Base-by-base conservation (phyloP, 2,888 invertebrate genomes). In the Chesias legatella region DNA sequence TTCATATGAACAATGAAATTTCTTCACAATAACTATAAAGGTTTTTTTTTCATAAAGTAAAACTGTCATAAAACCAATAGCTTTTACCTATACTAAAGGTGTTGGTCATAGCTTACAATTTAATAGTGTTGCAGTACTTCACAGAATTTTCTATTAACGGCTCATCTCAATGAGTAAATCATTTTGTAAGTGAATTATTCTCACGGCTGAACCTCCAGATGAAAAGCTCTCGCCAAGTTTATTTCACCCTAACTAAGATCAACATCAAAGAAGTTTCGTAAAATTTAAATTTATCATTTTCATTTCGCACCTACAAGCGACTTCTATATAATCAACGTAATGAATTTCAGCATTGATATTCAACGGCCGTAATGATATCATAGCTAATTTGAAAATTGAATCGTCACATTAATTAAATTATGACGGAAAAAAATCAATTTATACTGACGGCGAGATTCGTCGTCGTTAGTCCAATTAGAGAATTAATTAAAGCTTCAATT, bases 401-500 rank as follows among this genome's bases (percentile, higher is more conserved):
- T 48, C 30, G 43, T 39, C 44, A 35, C 45, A 36, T 34, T 32
- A 36, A 50, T 58, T 57, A 40, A 60, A 59, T 63, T 56, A 63
- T 56, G 29, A 38, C 51, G 56, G 49, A 57, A 61, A 57, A 61
- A 67, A 66, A 64, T 60, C 63, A 67, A 71, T 67, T 60, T 60
- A 36, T 53, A 53, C 45, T 58, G 48, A 48, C 50, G 36, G 30
- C 30, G 34, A 41, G 51, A 52, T 56, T 50, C 50, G 57, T 59
- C 43, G 48, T 61, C 47, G 64, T 65, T 67, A 60, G 56, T 63
- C 48, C 56, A 72, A 73, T 73, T 65, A 67, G 50, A 33, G 40
- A 54, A 62, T 66, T 71, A 71, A 71, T 71, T 63, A 67, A 69
- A 49, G 42, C 48, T 48, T 62, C 59, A 47, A 71, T 84, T 80